Conservation (phyloP, 2,797 vertebrate species). For the Oreortyx pictus region DNA sequence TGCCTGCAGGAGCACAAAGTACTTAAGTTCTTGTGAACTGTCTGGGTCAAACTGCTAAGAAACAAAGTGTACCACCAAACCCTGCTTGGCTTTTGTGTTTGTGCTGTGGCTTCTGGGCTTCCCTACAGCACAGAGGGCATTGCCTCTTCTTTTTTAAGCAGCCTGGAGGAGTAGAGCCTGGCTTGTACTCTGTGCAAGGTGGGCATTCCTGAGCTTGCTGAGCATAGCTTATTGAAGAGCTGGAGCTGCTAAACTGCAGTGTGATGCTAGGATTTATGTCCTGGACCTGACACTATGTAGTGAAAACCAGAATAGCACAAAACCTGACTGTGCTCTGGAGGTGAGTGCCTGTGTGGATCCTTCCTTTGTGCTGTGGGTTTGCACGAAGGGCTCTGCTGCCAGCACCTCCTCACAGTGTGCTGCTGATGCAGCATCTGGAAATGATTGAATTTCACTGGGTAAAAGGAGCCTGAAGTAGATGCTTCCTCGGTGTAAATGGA, state of each 20-base stretch:
- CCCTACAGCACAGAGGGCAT: neutral
- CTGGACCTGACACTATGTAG: fast-evolving
- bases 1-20: too few relatives aligned
- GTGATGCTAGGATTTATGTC: neutral
- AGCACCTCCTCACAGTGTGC: fast-evolving
- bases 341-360: fast-evolving
- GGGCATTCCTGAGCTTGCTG: fast-evolving
- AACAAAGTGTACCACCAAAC: neutral
- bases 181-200: neutral
- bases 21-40: neutral
- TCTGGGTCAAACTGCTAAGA: neutral
- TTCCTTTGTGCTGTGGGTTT: neutral
- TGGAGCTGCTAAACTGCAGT: neutral
- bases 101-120: neutral
- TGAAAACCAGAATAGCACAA: fast-evolving
- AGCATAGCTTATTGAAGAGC: neutral
- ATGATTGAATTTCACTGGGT: neutral
- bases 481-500: slow-evolving; percentile 12
- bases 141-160: too few relatives aligned
- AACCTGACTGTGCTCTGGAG: fast-evolving
- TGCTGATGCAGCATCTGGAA: neutral
- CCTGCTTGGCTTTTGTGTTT: fast-evolving
- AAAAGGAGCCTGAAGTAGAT: neutral
- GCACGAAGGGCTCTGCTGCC: neutral
- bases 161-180: too few relatives aligned